phyloP scores from a whole-genome alignment of 1,140 invertebrate genomes.

The Drosophila littoralis region DNA sequence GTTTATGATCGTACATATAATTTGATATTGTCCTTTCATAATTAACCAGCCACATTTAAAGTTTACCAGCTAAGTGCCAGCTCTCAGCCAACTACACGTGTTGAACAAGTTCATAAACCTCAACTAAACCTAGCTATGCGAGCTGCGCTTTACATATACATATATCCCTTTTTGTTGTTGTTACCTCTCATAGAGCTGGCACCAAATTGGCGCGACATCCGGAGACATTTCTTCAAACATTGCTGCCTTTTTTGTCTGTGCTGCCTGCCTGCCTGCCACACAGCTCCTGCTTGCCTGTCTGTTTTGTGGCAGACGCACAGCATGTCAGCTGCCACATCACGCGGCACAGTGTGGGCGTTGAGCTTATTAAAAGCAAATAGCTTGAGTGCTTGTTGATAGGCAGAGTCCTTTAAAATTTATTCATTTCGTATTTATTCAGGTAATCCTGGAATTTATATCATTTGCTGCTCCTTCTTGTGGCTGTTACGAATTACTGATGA shows the following conservation, averaged over 20 bases:
- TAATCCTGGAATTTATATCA: constrained; percentile 15
- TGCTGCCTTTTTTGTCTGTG: constrained; percentile 3
- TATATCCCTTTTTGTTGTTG: constrained; percentile 14
- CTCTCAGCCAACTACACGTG: constrained; percentile 59
- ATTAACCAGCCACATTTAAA: constrained; percentile 61
- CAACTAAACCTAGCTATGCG: constrained; percentile 48
- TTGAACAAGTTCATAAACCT: constrained; percentile 74
- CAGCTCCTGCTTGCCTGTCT: not conserved
- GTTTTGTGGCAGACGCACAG: constrained; percentile 24
- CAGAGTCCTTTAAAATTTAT: constrained; percentile 27
- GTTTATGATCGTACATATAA: constrained; percentile 27
- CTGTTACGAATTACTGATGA: not conserved
- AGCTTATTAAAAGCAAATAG: constrained; percentile 45
- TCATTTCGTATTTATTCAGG: constrained; percentile 35
- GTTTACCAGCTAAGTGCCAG: constrained; percentile 17
- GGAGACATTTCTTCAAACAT: constrained; percentile 56
- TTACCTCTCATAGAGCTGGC: constrained; percentile 22
- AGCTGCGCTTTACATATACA: constrained; percentile 34
- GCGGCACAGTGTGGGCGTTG: constrained; percentile 38
- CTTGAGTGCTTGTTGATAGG: constrained; percentile 28
- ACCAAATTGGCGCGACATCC: constrained; percentile 51
- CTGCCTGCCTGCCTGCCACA: constrained; percentile 3
- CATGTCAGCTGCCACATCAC: constrained; percentile 39
- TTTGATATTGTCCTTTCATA: constrained; percentile 53
- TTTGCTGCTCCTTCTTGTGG: not conserved